These are phyloP conservation scores for Mustela lutreola DNA, from an alignment of 2,113 vertebrate genomes.

Conservation along the genomic window DNA sequence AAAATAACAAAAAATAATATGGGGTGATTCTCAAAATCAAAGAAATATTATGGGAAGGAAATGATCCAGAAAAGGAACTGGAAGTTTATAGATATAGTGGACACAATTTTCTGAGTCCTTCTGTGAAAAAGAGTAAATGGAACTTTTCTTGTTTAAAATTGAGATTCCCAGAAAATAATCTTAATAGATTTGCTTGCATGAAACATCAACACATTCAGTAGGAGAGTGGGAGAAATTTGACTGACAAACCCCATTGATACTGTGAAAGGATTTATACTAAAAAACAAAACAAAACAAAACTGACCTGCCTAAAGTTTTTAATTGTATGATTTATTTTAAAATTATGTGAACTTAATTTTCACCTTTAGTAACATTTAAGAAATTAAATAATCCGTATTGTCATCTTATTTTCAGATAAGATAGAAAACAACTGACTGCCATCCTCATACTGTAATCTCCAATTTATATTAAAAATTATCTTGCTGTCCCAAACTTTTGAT, in stretches of 20 bases:
- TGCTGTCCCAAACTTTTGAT: neutral
- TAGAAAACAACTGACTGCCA: neutral
- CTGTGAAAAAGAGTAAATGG: neutral
- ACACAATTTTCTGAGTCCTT: neutral
- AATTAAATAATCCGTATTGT: neutral
- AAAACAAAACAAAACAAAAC: neutral
- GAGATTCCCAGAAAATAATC: neutral
- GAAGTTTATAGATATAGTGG: neutral
- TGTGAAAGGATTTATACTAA: neutral
- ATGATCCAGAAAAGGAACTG: neutral
- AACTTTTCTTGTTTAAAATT: neutral
- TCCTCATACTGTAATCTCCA: neutral
- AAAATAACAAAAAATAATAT: neutral
- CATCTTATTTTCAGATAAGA: neutral
- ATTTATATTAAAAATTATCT: neutral
- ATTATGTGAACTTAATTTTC: neutral
- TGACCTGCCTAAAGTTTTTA: neutral
- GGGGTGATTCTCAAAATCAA: neutral
- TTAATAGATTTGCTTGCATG: neutral
- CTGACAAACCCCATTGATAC: neutral
- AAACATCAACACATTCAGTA: neutral
- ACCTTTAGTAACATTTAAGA: neutral
- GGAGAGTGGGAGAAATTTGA: neutral
- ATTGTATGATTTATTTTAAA: neutral
- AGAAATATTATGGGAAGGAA: neutral